Evolutionary conservation across 2,797 vertebrate species (phyloP).

Genomic region (Heliangelus exortis): DNA sequence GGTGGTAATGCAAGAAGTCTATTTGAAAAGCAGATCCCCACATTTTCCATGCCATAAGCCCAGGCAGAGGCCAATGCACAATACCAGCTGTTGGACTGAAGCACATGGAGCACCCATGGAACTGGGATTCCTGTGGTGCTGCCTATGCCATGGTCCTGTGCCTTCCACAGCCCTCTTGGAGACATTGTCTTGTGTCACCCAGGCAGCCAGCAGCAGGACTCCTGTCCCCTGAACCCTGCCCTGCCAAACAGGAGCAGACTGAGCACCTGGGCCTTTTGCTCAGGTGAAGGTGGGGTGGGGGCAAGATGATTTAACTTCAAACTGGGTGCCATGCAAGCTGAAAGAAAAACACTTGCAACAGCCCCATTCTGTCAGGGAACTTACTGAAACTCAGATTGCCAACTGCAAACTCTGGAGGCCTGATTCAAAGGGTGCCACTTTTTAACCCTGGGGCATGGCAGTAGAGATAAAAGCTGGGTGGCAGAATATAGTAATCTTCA

Average conservation of each 20-base stretch:
- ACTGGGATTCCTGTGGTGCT: not conserved
- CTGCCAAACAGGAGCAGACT: rapidly evolving
- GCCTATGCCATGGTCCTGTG: not conserved
- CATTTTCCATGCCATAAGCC: not conserved
- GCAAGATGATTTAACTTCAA: not conserved
- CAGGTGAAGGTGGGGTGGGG: not conserved
- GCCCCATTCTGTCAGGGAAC: not conserved
- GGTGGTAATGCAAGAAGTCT: not conserved
- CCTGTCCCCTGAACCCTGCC: not conserved
- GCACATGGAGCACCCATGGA: not conserved
- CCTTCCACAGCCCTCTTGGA: not conserved
- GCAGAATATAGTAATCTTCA: not conserved
- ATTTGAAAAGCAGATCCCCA: not conserved
- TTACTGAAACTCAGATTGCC: not conserved
- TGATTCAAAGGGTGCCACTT: not conserved
- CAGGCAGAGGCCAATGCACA: not conserved
- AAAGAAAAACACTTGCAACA: not conserved
- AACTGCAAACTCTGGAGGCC: not conserved
- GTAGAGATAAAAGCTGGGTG: not conserved
- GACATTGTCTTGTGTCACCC: not conserved
- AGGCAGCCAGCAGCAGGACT: not conserved
- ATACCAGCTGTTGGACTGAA: not conserved
- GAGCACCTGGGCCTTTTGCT: not conserved
- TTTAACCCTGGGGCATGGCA: not conserved
- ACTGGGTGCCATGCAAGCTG: not conserved